Evolutionary conservation across 2,888 invertebrate genomes (phyloP).

Genomic region (Phymatocera aterrima): DNA sequence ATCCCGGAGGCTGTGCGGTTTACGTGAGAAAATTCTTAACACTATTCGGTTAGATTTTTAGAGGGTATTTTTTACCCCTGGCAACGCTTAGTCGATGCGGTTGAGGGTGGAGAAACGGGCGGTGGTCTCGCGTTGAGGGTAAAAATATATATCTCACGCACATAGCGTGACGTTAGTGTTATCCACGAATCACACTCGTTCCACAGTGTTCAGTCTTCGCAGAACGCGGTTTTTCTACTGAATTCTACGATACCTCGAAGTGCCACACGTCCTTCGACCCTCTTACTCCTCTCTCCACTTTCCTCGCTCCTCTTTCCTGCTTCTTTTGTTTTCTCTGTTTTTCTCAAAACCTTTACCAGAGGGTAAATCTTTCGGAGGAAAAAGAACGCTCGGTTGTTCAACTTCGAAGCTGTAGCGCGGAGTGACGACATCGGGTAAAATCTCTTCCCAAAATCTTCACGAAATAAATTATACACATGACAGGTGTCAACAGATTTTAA

Average conservation of each 20-base stretch:
- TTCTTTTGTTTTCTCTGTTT: not conserved
- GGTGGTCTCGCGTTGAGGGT: not conserved
- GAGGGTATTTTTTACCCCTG: not conserved
- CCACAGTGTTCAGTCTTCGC: conserved; percentile 4
- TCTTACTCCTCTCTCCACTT: not conserved
- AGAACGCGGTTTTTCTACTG: not conserved
- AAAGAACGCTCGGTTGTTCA: too few species aligned
- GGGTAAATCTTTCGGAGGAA: too few species aligned
- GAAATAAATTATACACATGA: too few species aligned
- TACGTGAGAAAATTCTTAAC: conserved; percentile 41
- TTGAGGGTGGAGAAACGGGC: not conserved
- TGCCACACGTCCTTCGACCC: not conserved
- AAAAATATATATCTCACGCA: conserved; percentile 16
- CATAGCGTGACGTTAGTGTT: conserved; percentile 11
- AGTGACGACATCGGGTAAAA: too few species aligned
- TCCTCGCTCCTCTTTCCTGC: not conserved
- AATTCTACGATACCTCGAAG: conserved; percentile 13
- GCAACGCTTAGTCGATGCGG: conserved; percentile 15
- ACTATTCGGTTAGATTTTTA: conserved; percentile 24
- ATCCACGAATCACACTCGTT: conserved; percentile 12
- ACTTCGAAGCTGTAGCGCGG: too few species aligned
- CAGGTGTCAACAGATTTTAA: too few species aligned
- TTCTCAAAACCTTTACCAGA: not conserved
- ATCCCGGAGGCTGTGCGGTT: not conserved
- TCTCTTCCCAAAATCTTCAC: too few species aligned